These are phyloP conservation scores for Eurystomus gularis DNA, from an alignment of 2,113 vertebrate genomes.

Conservation along the genomic window DNA sequence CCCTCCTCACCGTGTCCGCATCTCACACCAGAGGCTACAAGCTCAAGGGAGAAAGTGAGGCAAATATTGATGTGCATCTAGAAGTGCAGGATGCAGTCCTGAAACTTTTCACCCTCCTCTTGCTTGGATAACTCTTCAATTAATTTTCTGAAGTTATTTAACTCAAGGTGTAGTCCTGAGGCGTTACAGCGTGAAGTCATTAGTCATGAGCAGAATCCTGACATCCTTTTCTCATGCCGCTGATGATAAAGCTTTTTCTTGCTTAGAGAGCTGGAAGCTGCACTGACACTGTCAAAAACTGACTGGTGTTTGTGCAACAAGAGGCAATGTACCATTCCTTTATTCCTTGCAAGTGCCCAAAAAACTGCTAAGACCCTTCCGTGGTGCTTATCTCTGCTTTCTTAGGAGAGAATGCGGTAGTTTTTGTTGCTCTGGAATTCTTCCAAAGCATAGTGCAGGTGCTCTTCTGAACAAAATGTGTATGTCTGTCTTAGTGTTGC, in stretches of 20 bases:
- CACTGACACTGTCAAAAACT: not conserved
- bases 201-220: slow-evolving; percentile 43
- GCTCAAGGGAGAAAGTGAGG: not conserved
- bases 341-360: not conserved
- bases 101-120: not conserved
- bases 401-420: not conserved
- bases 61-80: not conserved
- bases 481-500: not conserved
- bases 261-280: not conserved
- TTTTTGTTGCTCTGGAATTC: not conserved
- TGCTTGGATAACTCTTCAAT: slow-evolving; percentile 26
- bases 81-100: not conserved
- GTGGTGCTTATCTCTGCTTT: not conserved
- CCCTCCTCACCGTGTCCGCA: fast-evolving
- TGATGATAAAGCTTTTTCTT: not conserved
- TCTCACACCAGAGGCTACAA: not conserved
- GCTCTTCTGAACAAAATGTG: not conserved
- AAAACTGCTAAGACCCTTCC: not conserved
- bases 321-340: not conserved
- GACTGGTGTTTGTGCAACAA: not conserved
- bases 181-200: slow-evolving; percentile 27
- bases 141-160: slow-evolving; percentile 46
- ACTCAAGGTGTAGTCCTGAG: slow-evolving; percentile 17
- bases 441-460: not conserved
- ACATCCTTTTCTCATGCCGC: not conserved